These are phyloP conservation scores for Bothrops jararaca DNA, from an alignment of 2,113 vertebrate genomes.

Conservation along the genomic window DNA sequence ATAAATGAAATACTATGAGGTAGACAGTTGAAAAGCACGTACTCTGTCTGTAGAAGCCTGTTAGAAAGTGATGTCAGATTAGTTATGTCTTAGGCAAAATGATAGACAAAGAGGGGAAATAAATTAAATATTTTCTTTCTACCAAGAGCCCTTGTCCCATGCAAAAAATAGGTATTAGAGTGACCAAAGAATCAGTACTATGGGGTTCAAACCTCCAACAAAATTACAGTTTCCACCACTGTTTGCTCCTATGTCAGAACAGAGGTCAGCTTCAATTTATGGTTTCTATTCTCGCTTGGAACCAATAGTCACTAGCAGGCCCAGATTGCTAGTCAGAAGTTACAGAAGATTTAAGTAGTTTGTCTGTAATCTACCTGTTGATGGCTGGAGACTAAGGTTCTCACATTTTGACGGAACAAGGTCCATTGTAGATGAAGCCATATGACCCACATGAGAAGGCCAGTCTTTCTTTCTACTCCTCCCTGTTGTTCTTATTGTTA, in stretches of 20 bases:
- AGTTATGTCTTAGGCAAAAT: not conserved
- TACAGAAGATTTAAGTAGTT: not conserved
- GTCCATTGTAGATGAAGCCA: not conserved
- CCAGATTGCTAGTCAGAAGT: not conserved
- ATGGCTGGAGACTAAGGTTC: not conserved
- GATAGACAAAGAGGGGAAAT: no score
- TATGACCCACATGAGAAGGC: not conserved
- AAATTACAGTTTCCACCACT: not conserved
- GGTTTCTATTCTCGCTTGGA: not conserved
- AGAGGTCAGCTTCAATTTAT: not conserved
- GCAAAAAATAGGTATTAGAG: not conserved
- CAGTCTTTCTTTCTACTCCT: not conserved
- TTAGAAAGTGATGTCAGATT: not conserved
- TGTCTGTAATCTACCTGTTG: not conserved
- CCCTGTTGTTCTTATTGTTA: not conserved
- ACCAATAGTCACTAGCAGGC: not conserved
- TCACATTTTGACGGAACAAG: not conserved
- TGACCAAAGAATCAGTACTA: not conserved
- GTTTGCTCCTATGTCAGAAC: not conserved
- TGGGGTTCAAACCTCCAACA: not conserved
- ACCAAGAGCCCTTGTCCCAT: not conserved
- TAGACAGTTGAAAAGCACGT: not conserved
- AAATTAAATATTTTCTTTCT: not conserved
- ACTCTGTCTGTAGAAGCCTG: not conserved
- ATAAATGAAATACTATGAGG: not conserved